Evolutionary conservation across 2,797 vertebrate species (phyloP), one percentile per base, ranked within the genome.

Genomic region (Cyprinodon diabolis): DNA sequence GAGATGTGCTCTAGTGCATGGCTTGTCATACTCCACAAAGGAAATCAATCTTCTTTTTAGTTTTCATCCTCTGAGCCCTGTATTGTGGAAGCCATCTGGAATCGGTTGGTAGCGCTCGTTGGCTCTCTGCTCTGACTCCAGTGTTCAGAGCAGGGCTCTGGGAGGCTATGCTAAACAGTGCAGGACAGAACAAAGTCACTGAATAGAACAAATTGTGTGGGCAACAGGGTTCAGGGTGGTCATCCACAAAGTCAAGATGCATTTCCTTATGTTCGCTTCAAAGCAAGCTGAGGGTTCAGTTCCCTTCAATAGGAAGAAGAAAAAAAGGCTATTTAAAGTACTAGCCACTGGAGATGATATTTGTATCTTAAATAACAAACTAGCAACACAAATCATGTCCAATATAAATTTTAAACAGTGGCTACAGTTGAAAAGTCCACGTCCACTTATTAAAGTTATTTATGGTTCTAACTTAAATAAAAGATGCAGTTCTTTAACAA

Each of bases 1-100:
- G 89, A 91, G 91, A 85, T 81, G 87, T 60, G 90, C 91, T 90
- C 85, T 70, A 89, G 88, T 83, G 89, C 89, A 87, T 85, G 90
- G 84, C 92, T 92, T 94, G 91, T 94, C 91, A 91, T 90, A 90
- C 89, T 86, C 85, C 85, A 93, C 91, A 93, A 92, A 95, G 90
- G 91, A 94, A 94, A 95, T 94, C 93, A 94, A 95, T 95, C 94
- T 93, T 93, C 90, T 94, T 93, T 94, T 93, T 89, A 91, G 84
- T 55, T 72, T 81, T 92, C 89, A 87, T 92, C 87, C 91, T 93
- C 87, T 88, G 90, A 93, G 90, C 85, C 90, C 84, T 78, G 83
- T 85, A 87, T 91, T 90, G 91, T 91, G 87, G 79, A 86, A 90
- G 86, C 90, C 92, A 94, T 94, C 93, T 94, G 93, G 91, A 94